Percentiles rank a stretch among this genome's conserved stretches.
These are phyloP conservation scores for Ptychodera flava DNA, from an alignment of 35 echinoderm and acorn worm species.

Conservation along the genomic window DNA sequence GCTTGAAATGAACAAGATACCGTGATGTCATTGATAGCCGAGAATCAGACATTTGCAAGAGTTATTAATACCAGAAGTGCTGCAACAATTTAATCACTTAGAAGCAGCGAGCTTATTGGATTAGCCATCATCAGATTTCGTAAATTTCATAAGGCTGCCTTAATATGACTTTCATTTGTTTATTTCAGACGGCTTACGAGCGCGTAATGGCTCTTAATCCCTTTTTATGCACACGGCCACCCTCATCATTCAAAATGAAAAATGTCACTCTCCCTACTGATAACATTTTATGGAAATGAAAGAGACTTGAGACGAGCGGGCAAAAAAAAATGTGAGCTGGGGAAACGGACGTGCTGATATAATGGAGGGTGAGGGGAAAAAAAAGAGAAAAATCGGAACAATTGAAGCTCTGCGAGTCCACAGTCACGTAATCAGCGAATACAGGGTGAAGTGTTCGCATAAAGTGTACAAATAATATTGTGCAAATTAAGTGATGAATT, in stretches of 20 bases:
- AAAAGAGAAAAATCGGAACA: no score
- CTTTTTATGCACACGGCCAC: neutral
- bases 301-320: no score
- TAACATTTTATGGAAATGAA: neutral
- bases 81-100: neutral
- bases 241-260: neutral
- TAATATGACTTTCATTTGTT: neutral
- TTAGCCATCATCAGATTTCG: neutral
- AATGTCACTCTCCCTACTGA: neutral
- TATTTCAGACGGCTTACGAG: neutral
- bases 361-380: no score
- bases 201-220: neutral
- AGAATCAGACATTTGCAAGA: neutral
- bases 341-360: no score
- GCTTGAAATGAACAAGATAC: slow-evolving; percentile 1
- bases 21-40: neutral
- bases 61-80: neutral
- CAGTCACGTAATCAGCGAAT: no score
- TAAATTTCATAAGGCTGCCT: neutral
- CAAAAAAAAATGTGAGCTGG: no score
- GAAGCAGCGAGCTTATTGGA: neutral
- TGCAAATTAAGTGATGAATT: neutral
- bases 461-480: no score
- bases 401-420: no score
- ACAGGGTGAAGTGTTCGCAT: no score